phyloP scores from a whole-genome alignment of 2,113 vertebrate genomes.

The Grammomys surdaster region DNA sequence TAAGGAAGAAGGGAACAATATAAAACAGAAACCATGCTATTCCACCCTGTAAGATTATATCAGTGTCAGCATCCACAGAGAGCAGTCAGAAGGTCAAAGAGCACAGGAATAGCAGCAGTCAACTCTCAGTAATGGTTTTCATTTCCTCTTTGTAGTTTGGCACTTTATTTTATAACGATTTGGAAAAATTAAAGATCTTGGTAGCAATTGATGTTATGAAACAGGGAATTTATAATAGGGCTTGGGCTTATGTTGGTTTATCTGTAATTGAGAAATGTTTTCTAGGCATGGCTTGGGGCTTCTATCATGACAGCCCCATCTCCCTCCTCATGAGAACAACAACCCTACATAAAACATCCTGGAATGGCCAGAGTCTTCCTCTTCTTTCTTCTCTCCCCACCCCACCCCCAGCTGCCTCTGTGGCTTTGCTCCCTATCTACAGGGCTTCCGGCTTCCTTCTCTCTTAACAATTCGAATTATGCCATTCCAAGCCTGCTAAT shows the following conservation, averaged over 20 bases:
- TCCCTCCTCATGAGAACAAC: no score
- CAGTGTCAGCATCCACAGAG: rapidly evolving
- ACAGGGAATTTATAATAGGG: neutral
- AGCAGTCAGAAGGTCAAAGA: no score
- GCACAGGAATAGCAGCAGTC: neutral
- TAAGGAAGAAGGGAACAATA: neutral
- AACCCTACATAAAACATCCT: neutral
- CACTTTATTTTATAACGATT: slow-evolving; percentile 2
- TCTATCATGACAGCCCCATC: neutral
- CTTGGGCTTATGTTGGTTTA: neutral
- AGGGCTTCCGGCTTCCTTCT: neutral
- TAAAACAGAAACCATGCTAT: rapidly evolving
- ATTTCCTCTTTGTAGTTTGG: neutral
- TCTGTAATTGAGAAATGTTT: neutral
- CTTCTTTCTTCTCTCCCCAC: neutral
- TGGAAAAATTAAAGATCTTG: neutral
- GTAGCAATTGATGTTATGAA: neutral
- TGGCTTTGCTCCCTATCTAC: neutral
- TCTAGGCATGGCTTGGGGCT: neutral
- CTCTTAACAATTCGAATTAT: neutral
- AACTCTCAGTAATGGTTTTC: neutral
- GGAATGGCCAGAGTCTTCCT: no score
- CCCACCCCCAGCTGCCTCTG: rapidly evolving
- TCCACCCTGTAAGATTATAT: rapidly evolving
- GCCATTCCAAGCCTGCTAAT: neutral